Base-by-base conservation (phyloP, 30 jellyfish, hydroid and myxozoan species). In the Haliclystus octoradiatus region DNA sequence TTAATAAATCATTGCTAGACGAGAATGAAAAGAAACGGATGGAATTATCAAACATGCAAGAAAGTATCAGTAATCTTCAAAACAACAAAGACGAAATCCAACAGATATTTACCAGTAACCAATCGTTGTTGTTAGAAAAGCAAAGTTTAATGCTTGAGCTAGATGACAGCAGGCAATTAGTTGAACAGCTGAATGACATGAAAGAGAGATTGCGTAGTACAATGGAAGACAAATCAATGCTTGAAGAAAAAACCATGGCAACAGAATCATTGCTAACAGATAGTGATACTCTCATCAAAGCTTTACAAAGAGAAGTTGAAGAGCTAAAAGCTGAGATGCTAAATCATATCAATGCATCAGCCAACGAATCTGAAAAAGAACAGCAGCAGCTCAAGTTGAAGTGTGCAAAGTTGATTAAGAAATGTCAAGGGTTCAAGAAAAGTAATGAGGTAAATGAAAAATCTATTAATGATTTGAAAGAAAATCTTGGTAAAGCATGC, bases 391-490 rank as follows among this genome's bases (percentile, higher is more conserved):
- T 79, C 27, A 88, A 81, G 52, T 0, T 51, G 63, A 88, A 88
- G 60, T 70, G 75, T 1, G 95, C 94, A 13, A 75, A 84, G 33
- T 78, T 88, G 2, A 69, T 88, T 23, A 88, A 88, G 73, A 80
- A 76, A 33, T 60, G 81, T 27, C 94, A 88, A 40, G 69, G 82
- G 12, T 28, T 88, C 86, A 88, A 81, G 53, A 80, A 75, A 33
- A 93, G 62, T n/a, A 30, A 52, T 1, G 73, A 63, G 31, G 81
- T 53, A 22, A 75, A 88, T 47, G 93, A 88, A 26, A 66, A 70
- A 31, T 23, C 34, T 31, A 49, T 74, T 2, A 60, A 64, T 2
- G 52, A 51, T 26, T 47, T 80, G 34, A 49, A 52, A 47, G 66
- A 78, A 2, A 57, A 69, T 28, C 47, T 52, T 14, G 25, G 26